Conservation (phyloP, 2,113 vertebrate species). For the Caranx melampygus region DNA sequence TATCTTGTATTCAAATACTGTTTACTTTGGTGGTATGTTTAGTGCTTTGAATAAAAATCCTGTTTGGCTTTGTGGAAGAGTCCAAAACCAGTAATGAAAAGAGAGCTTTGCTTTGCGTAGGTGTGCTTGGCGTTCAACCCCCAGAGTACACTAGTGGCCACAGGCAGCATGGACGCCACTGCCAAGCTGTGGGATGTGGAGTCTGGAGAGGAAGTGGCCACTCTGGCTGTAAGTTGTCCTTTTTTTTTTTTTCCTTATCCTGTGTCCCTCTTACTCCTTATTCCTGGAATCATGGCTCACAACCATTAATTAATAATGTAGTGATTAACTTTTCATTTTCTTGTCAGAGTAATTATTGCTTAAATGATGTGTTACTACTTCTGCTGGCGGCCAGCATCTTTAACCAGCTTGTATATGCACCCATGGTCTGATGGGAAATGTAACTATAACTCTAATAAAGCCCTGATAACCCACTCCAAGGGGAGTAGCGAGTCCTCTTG, state of each 20-base stretch:
- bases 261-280: not conserved
- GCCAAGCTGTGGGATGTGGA: constrained; percentile 92
- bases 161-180: constrained; percentile 94
- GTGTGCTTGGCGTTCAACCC: constrained; percentile 95
- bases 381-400: not conserved
- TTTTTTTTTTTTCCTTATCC: constrained; percentile 2
- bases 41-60: not conserved
- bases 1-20: not conserved
- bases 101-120: constrained; percentile 74
- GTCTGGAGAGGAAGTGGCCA: constrained; percentile 89
- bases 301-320: constrained; percentile 29
- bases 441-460: constrained; percentile 17
- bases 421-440: constrained; percentile 8
- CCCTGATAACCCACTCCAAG: constrained; percentile 13
- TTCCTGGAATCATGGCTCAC: not conserved
- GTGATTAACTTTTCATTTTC: constrained; percentile 4
- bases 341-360: constrained; percentile 20
- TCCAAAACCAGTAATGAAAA: not conserved
- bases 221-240: constrained; percentile 83
- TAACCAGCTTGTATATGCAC: not conserved
- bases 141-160: constrained; percentile 94
- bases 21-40: not conserved
- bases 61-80: not conserved
- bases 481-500: constrained; percentile 18
- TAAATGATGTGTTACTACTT: not conserved